Percentiles rank a stretch among this genome's conserved stretches.
These are phyloP conservation scores for Chrysotoxum bicinctum DNA, from an alignment of 2,888 invertebrate species.

Conservation along the genomic window DNA sequence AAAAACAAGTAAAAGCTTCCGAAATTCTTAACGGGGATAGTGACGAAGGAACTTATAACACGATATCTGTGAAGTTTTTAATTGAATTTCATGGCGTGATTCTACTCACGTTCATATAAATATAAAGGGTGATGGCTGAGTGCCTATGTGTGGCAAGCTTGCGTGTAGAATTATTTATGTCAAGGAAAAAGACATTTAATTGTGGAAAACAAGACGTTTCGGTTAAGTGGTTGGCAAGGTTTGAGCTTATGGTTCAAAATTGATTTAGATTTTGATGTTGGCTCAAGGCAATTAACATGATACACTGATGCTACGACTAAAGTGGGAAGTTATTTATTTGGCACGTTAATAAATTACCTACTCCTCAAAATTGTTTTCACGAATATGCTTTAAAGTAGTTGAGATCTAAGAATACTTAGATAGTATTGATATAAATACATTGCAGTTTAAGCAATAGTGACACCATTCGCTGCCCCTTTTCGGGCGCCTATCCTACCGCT, in stretches of 20 bases:
- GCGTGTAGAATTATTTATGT: slow-evolving; percentile 53
- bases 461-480: no score
- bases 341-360: no score
- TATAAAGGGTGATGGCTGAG: slow-evolving; percentile 28
- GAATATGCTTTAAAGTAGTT: no score
- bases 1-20: background rate
- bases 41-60: slow-evolving; percentile 48
- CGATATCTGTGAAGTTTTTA: slow-evolving; percentile 66
- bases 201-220: slow-evolving; percentile 26
- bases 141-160: slow-evolving; percentile 50
- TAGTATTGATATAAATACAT: no score
- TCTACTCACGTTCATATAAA: slow-evolving; percentile 44
- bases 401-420: no score
- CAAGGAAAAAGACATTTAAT: slow-evolving; percentile 27
- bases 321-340: no score
- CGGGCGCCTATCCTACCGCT: no score
- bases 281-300: no score
- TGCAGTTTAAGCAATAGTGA: no score
- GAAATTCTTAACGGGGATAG: background rate
- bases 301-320: no score
- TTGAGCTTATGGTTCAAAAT: slow-evolving; percentile 35
- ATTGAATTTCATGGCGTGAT: slow-evolving; percentile 68
- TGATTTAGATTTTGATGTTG: slow-evolving; percentile 31
- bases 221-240: slow-evolving; percentile 47
- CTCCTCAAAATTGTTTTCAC: no score